phyloP scores from a whole-genome alignment of 2,113 vertebrate species.

The Sterrhoptilus dennistouni region DNA sequence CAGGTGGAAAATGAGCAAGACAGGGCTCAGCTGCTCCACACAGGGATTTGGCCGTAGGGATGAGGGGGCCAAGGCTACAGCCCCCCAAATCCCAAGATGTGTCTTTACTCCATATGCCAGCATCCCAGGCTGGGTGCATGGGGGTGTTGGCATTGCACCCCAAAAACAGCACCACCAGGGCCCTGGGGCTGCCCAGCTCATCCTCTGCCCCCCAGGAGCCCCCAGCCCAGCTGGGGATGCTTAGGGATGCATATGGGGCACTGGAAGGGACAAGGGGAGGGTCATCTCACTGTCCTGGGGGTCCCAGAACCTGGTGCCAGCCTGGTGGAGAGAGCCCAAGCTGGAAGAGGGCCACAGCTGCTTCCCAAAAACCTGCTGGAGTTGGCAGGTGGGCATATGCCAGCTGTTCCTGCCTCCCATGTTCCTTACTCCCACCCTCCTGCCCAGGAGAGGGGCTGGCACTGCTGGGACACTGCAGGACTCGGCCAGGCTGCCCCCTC shows the following conservation, averaged over 20 bases:
- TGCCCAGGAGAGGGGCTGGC: background rate
- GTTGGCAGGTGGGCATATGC: background rate
- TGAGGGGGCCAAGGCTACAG: fast-evolving
- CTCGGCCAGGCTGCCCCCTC: background rate
- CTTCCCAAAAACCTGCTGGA: background rate
- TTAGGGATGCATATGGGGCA: fast-evolving
- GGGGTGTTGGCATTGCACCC: fast-evolving
- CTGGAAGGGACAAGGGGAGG: background rate
- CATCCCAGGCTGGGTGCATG: background rate
- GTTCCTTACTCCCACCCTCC: no score
- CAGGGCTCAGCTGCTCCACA: background rate
- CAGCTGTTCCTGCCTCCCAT: background rate
- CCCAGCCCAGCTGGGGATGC: background rate
- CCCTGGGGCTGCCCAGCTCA: background rate
- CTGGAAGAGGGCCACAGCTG: background rate
- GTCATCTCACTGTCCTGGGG: fast-evolving
- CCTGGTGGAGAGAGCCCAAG: background rate
- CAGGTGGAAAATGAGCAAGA: background rate
- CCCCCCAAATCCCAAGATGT: fast-evolving
- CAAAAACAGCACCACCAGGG: background rate
- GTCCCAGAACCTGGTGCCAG: background rate
- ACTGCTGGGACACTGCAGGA: background rate
- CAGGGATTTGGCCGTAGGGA: background rate
- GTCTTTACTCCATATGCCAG: background rate
- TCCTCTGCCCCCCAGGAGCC: background rate